These are phyloP conservation scores for Thereva nobilitata DNA, from an alignment of 2,888 invertebrate genomes.

Conservation along the genomic window DNA sequence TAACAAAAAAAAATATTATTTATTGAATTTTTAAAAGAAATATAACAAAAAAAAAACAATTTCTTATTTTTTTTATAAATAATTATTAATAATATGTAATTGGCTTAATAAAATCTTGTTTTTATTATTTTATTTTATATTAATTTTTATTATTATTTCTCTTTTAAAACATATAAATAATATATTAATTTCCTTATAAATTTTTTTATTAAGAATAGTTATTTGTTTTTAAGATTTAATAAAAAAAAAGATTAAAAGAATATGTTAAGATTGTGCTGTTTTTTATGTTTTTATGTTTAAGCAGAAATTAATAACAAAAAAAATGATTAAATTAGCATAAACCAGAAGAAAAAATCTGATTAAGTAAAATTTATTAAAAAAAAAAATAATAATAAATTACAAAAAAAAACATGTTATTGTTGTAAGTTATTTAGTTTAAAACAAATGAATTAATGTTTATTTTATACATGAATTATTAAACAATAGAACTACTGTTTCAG, in stretches of 20 bases:
- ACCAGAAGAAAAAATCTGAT: background rate
- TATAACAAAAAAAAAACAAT: slow-evolving; percentile 26
- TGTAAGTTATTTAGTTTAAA: slow-evolving; percentile 38
- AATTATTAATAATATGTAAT: slow-evolving; percentile 20
- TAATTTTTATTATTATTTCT: background rate
- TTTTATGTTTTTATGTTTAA: slow-evolving; percentile 25
- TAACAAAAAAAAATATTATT: slow-evolving; percentile 33
- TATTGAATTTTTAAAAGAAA: slow-evolving; percentile 36
- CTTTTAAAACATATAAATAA: slow-evolving; percentile 16
- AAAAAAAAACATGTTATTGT: slow-evolving; percentile 27
- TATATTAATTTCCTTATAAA: slow-evolving; percentile 34
- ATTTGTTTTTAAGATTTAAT: slow-evolving; percentile 6
- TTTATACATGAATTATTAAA: background rate
- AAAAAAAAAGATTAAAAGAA: background rate
- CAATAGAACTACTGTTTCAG: background rate
- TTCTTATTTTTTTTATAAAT: slow-evolving; percentile 35
- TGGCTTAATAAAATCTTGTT: slow-evolving; percentile 11
- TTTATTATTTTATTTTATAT: slow-evolving; percentile 9
- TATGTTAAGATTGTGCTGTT: slow-evolving; percentile 34
- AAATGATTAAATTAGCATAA: background rate
- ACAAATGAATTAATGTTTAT: slow-evolving; percentile 16
- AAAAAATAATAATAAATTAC: background rate
- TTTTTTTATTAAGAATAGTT: slow-evolving; percentile 23
- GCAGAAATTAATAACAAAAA: background rate
- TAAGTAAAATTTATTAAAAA: background rate